These are phyloP conservation scores for Glossophaga mutica DNA, from an alignment of 2,797 vertebrate species.

Conservation along the genomic window DNA sequence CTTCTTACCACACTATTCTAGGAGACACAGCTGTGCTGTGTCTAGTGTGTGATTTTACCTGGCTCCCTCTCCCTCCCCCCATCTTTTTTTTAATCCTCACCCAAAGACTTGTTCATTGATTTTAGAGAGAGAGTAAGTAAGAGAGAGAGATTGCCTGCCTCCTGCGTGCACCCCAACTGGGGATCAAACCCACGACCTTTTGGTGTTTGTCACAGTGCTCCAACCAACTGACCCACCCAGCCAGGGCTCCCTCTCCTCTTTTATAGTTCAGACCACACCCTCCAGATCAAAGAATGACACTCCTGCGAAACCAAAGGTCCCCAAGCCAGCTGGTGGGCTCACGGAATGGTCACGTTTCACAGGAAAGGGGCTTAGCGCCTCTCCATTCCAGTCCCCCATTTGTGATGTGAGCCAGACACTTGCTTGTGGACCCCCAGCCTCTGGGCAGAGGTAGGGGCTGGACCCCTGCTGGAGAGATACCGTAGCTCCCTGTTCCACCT, in stretches of 20 bases:
- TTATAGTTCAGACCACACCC: neutral
- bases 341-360: neutral
- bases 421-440: neutral
- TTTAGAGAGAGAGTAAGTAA: neutral
- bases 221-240: too few species aligned
- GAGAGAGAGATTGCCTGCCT: neutral
- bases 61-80: neutral
- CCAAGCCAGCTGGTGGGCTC: neutral
- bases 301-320: neutral
- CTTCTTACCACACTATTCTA: neutral
- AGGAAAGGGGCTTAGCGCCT: neutral
- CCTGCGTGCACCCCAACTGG: neutral
- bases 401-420: neutral
- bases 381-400: neutral
- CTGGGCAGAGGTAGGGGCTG: neutral
- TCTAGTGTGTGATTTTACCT: neutral
- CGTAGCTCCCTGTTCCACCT: neutral
- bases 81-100: neutral
- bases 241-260: neutral
- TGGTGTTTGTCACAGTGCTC: neutral
- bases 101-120: neutral
- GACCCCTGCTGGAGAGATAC: neutral
- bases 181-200: neutral
- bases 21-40: neutral
- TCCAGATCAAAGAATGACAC: neutral